phyloP scores from a whole-genome alignment of 2,797 vertebrate species.

The Notolabrus celidotus region DNA sequence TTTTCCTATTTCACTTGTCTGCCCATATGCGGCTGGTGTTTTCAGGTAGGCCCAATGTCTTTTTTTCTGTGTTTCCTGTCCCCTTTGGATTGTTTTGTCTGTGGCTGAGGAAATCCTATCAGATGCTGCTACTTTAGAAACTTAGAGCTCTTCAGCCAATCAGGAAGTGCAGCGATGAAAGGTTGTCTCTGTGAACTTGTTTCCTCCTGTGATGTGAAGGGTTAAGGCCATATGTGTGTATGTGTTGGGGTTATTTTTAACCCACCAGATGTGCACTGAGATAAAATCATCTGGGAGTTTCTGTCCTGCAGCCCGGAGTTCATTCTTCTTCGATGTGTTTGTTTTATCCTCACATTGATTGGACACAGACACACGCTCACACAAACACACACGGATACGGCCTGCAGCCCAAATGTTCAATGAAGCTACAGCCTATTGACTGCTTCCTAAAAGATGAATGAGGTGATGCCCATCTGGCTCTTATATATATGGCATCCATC shows the following conservation, averaged over 20 bases:
- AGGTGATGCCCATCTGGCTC: constrained; percentile 59
- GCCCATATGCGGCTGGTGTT: constrained; percentile 16
- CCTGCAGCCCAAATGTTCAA: constrained; percentile 47
- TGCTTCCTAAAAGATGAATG: constrained; percentile 57
- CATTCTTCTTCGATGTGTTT: constrained; percentile 74
- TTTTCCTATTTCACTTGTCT: not conserved
- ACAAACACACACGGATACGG: constrained; percentile 35
- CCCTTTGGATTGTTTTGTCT: constrained; percentile 68
- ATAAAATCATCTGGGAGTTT: constrained; percentile 78
- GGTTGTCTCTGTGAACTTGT: constrained; percentile 71
- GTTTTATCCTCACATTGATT: constrained; percentile 78
- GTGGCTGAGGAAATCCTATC: constrained; percentile 76
- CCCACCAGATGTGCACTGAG: constrained; percentile 77
- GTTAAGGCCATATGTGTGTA: constrained; percentile 46
- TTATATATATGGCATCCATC: constrained; percentile 37
- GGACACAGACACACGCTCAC: constrained; percentile 39
- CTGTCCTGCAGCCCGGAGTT: constrained; percentile 65
- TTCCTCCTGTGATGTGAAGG: constrained; percentile 69
- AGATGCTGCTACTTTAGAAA: constrained; percentile 50
- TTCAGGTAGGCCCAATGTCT: constrained; percentile 40
- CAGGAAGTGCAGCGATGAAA: constrained; percentile 75
- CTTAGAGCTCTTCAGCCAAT: constrained; percentile 66
- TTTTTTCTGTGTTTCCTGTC: constrained; percentile 61
- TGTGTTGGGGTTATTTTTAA: constrained; percentile 79
- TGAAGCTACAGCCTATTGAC: constrained; percentile 13